phyloP scores from a whole-genome alignment of 2,888 invertebrate genomes.

The Melipona beecheii region DNA sequence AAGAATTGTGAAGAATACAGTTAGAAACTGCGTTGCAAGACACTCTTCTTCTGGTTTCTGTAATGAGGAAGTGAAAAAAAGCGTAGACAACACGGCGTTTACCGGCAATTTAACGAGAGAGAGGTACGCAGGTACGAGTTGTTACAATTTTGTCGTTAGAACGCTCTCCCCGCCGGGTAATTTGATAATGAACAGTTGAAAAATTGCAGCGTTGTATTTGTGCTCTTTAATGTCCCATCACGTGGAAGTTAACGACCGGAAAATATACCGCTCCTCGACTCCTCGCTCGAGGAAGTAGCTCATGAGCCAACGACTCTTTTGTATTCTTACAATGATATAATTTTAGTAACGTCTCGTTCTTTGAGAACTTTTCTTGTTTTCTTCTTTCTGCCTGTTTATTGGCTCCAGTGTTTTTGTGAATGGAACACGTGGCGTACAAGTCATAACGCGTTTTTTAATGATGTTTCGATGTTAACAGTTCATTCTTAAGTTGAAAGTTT shows the following conservation, averaged over 20 bases:
- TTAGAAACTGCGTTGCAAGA: not conserved
- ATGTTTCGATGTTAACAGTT: not conserved
- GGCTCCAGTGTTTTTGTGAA: not conserved
- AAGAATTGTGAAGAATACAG: not conserved
- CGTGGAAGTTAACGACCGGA: constrained; percentile 53
- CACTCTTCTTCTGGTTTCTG: constrained; percentile 9
- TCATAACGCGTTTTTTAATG: not conserved
- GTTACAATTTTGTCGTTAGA: constrained; percentile 14
- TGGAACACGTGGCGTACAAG: no score
- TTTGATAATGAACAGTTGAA: constrained; percentile 50
- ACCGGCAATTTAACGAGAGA: not conserved
- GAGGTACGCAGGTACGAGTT: not conserved
- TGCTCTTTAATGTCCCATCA: constrained; percentile 48
- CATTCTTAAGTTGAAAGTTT: not conserved
- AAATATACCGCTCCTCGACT: constrained; percentile 43
- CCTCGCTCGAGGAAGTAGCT: constrained; percentile 37
- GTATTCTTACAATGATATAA: constrained; percentile 23
- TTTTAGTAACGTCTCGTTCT: not conserved
- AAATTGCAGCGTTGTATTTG: constrained; percentile 14
- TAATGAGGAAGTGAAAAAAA: constrained; percentile 5
- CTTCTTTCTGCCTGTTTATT: not conserved
- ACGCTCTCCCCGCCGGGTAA: constrained; percentile 9
- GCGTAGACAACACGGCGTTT: not conserved
- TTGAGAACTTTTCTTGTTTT: not conserved
- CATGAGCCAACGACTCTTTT: constrained; percentile 1